Base-by-base conservation (phyloP, 92 coral and sea anemone genomes). In the Galaxea fascicularis region DNA sequence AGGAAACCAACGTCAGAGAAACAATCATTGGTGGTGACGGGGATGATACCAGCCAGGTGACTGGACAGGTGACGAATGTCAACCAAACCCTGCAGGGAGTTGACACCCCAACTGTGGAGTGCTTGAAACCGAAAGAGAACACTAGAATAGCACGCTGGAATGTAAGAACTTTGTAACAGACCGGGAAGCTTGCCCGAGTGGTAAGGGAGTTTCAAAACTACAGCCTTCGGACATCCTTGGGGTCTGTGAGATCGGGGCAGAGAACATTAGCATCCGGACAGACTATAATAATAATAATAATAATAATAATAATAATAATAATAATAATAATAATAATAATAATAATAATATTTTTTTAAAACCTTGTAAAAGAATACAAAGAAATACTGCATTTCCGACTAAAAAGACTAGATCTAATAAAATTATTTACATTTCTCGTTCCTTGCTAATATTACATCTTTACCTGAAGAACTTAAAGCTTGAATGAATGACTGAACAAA, bases 61-160 rank as follows among this genome's bases (percentile, higher is more conserved):
- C 63, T 79, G 84, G 84, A 31, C 59, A 45, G 49, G 51, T 66
- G 85, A 80, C 65, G 51, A 76, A 80, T 66, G 76, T 24, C 76
- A 66, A 27, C 52, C 85, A 80, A 80, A 80, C 76, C 66, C 85
- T 3, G 66, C 76, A 66, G 85, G 85, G 76, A 31, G 76, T 39
- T 80, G 85, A 52, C 85, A 80, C 46, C 76, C 76, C 75, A 65
- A 80, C 52, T 24, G 85, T 49, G 76, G 85, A 66, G 45, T 66
- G 45, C 85, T 60, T 67, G 76, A 80, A 51, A 65, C 85, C 76
- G 52, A 80, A 80, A 68, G 28, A 47, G 41, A 67, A 27, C 64
- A 51, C 51, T 12, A 80, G 53, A 65, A 28, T 22, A 51, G 65
- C 76, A 51, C 24, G 85, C 66, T 80, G 85, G 72, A 77, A 77